Evolutionary conservation across 2,113 vertebrate genomes (phyloP), one percentile per base, ranked within the genome.

Genomic region (Burhinus bistriatus): DNA sequence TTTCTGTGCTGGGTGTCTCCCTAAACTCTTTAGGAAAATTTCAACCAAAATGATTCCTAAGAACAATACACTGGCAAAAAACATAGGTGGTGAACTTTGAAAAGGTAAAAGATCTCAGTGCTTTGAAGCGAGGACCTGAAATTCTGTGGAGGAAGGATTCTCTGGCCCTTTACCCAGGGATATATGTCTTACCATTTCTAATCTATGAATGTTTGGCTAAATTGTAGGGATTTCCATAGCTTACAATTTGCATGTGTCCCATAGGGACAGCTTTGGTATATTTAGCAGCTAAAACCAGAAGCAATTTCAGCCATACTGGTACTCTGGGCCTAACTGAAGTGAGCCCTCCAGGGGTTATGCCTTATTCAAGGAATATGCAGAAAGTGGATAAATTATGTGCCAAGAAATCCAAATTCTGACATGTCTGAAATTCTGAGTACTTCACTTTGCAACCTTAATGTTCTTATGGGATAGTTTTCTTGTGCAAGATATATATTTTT

Each of bases 271-370:
- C 45, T 92, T 85, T 81, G 54, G 49, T 85, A 29, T 70, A 58
- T 62, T 92, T 86, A 93, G 38, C 78, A 92, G 71, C 68, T 93
- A 45, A 93, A 96, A 72, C 44, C 34, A 61, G 81, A 52, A 87
- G 58, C 44, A n/a, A 32, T 93, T 91, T 72, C 52, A 85, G 44
- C 52, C 23, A 47, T 15, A 30, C 17, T 30, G 72, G 78, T 75
- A 36, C 38, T 79, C 72, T 27, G 65, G 55, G 19, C 72, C 1
- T 4, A 69, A 61, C 65, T 83, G 81, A 69, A 82, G 73, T 65
- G 84, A 96, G 66, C 27, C 15, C 70, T 83, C 65, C 36, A 36
- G 40, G 25, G 58, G 36, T 55, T 91, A 9, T 21, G 12, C 2
- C 54, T 83, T 69, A 20, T 6, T 80, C 62, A 92, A 80, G 17